Base-by-base conservation (phyloP, 2,888 invertebrate genomes). In the Catocala nupta region DNA sequence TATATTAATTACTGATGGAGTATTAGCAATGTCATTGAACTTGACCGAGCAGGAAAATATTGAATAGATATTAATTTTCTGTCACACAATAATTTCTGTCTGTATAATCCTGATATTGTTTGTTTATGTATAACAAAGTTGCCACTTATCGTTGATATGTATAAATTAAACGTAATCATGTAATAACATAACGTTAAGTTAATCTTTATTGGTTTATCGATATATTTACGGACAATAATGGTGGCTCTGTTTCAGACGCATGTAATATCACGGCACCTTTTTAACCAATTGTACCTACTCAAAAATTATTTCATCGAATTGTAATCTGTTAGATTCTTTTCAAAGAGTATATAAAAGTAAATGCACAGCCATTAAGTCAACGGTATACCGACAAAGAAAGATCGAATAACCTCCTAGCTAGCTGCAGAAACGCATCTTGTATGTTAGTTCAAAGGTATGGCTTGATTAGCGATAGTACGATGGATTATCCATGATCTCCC, bases 41-140 rank as follows among this genome's bases (percentile, higher is more conserved):
- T 51, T 51, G 42, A 44, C 2, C 25, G 11, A 44, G 13, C 16
- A 62, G 66, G 53, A 63, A 67, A 59, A 66, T 59, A 34, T n/a
- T 64, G 55, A 58, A 70, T 61, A 49, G 55, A 43, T 53, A 36
- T 51, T 5, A 13, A 39, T 47, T 59, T 63, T 59, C 6, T 13
- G 36, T 7, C 9, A 3, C 25, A 25, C 25, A 25, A 25, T 25
- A 25, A 25, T 25, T 25, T 25, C 25, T 4, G 25, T 25, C 4
- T 25, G 25, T 25, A 25, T 25, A 1, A 25, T 39, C 9, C 36
- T 39, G 8, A 39, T 39, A 39, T 39, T 39, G 36, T 7, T 39
- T 39, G 9, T 39, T 39, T 39, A 39, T 39, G 36, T 39, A 2
- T 39, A 9, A 39, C 36, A 7, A 39, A 7, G 8, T 39, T 6